Base-by-base conservation (phyloP, 2,888 invertebrate species). In the Eilema caniola region DNA sequence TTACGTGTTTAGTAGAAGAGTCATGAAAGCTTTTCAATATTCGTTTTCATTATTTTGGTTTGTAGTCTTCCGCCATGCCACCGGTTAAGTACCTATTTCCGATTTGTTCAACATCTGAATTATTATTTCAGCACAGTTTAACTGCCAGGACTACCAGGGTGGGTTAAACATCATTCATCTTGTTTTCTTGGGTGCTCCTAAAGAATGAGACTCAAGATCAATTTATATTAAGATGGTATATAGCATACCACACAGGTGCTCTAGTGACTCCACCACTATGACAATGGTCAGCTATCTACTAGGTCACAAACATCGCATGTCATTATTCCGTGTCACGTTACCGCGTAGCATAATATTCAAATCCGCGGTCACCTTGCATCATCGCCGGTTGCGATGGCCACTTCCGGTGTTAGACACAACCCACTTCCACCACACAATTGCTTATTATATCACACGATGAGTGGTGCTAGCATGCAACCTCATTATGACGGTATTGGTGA, bases 311-410 rank as follows among this genome's bases (percentile, higher is more conserved):
- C 59, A 37, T 62, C 11, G 23, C 14, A 20, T 16, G 33, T 31
- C 56, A 37, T 57, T 20, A 60, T 31, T 37, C 14, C 57, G 25
- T 10, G 68, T 63, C 62, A 62, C 56, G 56, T 37, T 57, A 33
- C 23, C 23, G 31, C 24, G 12, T 8, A 60, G 59, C 59, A 23
- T 41, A 31, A 23, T 56, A 56, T 56, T 53, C 53, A 67, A 63
- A 24, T 25, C 31, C 41, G 41, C 24, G 59, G 60, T 47, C 65
- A 65, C 33, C 60, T 61, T 25, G 64, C 61, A 60, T 65, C 37
- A 62, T 24, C 56, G 11, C 24, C 57, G 37, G 57, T 24, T 25
- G 10, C 37, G 2, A 37, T 28, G 12, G 31, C 53, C 31, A 61
- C 57, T 65, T 60, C 61, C 65, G 60, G 16, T 41, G 33, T 33